phyloP scores from a whole-genome alignment of 2,797 vertebrate species.

The Enteromius radiatus region DNA sequence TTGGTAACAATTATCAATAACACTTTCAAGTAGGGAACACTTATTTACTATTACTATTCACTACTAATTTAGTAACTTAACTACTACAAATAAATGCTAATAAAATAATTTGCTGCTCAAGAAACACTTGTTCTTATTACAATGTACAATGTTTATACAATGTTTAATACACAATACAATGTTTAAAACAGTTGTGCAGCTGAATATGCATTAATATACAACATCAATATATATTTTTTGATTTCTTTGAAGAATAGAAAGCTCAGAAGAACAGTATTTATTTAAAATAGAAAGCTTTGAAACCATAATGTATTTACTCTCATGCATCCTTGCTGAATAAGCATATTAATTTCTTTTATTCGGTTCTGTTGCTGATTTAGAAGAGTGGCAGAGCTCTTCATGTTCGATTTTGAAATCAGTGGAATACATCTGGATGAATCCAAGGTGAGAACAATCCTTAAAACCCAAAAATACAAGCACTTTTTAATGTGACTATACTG shows the following conservation, averaged over 20 bases:
- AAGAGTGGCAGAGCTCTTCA: constrained; percentile 93
- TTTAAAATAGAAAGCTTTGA: not conserved
- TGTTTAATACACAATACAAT: no score
- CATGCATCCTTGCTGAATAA: not conserved
- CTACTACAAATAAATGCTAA: no score
- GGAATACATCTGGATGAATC: constrained; percentile 95
- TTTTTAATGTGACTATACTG: not conserved
- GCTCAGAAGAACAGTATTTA: not conserved
- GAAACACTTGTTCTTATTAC: not conserved
- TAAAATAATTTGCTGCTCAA: not conserved
- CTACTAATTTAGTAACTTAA: no score
- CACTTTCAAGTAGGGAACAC: no score
- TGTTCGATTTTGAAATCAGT: constrained; percentile 99
- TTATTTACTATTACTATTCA: no score
- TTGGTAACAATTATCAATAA: not conserved
- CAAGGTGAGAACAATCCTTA: constrained; percentile 71
- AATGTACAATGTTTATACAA: no score
- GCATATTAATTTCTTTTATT: not conserved
- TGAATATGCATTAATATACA: not conserved
- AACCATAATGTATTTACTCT: not conserved
- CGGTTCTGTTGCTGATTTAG: constrained; percentile 67
- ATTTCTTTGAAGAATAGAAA: not conserved
- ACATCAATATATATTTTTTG: not conserved
- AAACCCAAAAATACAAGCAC: not conserved
- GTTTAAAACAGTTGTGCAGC: not conserved